phyloP scores from a whole-genome alignment of 2,113 vertebrate genomes.

The Opisthocomus hoazin region DNA sequence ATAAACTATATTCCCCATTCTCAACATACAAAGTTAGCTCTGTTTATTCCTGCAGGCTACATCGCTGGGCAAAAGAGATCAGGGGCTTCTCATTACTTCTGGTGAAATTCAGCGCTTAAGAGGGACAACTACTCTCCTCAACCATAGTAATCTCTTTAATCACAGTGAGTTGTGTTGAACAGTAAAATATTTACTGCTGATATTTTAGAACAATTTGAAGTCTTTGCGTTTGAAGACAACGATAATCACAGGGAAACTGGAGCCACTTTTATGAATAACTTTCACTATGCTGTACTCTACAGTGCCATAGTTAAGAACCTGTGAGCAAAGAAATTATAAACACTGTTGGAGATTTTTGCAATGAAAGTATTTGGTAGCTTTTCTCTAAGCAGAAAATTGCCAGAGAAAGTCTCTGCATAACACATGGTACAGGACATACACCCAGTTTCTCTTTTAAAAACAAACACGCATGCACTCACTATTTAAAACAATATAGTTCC shows the following conservation, averaged over 20 bases:
- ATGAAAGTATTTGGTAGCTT: not conserved
- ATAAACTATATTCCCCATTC: not conserved
- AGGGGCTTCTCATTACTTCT: conserved; percentile 53
- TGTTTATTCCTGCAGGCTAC: conserved; percentile 13
- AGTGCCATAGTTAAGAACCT: conserved; percentile 22
- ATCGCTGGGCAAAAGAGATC: conserved; percentile 23
- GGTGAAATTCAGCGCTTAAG: conserved; percentile 35
- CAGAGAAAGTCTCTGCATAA: not conserved
- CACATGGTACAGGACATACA: accelerated
- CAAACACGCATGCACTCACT: not conserved
- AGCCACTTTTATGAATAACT: not conserved
- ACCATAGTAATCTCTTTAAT: conserved; percentile 59
- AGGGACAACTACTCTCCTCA: conserved; percentile 19
- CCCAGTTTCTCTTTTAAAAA: not conserved
- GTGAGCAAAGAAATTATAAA: conserved; percentile 24
- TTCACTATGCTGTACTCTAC: conserved; percentile 2
- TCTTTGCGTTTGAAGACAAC: conserved; percentile 32
- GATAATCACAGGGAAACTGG: conserved; percentile 38
- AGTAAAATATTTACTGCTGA: conserved; percentile 52
- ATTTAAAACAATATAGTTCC: not conserved
- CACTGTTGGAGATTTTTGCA: not conserved
- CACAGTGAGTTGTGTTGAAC: conserved; percentile 26
- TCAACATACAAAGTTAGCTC: not conserved
- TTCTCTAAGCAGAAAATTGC: not conserved
- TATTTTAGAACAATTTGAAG: conserved; percentile 63